Percentiles rank a stretch among this genome's conserved stretches.
Evolutionary conservation across 2,888 invertebrate species (phyloP).

Genomic region (Poecilus cupreus): DNA sequence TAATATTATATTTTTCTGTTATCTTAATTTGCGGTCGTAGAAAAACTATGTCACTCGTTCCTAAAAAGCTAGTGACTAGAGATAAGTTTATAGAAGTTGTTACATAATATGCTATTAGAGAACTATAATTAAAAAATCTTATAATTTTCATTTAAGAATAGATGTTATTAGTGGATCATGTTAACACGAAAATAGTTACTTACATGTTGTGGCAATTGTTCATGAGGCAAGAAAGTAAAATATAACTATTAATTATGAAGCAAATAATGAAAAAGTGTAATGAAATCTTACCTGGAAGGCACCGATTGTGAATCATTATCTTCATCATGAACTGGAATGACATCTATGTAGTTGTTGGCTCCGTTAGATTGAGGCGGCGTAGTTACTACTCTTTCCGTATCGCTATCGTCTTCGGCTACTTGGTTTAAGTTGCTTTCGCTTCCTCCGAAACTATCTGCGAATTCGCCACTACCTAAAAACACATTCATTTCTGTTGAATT

Average conservation of each 20-base stretch:
- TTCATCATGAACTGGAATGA: conserved; percentile 72
- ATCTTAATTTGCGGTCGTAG: too few relatives aligned
- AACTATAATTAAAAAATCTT: too few relatives aligned
- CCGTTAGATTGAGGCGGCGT: conserved; percentile 66
- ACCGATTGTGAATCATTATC: conserved; percentile 69
- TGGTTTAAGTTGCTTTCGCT: conserved; percentile 73
- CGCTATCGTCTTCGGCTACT: conserved; percentile 77
- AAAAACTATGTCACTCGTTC: too few relatives aligned
- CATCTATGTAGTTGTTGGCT: conserved; percentile 68
- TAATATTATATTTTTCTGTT: too few relatives aligned
- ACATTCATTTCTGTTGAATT: too few relatives aligned
- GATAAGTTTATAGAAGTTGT: too few relatives aligned
- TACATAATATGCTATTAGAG: too few relatives aligned
- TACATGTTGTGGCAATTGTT: conserved; percentile 34
- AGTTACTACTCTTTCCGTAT: conserved; percentile 71
- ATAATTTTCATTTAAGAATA: too few relatives aligned
- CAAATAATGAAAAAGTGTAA: background rate
- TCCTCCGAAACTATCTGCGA: conserved; percentile 75
- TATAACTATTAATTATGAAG: conserved; percentile 37
- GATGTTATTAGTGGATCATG: too few relatives aligned
- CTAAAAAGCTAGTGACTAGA: too few relatives aligned
- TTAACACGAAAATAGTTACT: too few relatives aligned
- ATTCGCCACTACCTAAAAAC: conserved; percentile 71
- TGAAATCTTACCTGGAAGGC: conserved; percentile 69
- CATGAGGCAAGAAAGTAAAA: conserved; percentile 41